Conservation (phyloP, 2,888 invertebrate genomes). For the Pseudolycoriella hygida region DNA sequence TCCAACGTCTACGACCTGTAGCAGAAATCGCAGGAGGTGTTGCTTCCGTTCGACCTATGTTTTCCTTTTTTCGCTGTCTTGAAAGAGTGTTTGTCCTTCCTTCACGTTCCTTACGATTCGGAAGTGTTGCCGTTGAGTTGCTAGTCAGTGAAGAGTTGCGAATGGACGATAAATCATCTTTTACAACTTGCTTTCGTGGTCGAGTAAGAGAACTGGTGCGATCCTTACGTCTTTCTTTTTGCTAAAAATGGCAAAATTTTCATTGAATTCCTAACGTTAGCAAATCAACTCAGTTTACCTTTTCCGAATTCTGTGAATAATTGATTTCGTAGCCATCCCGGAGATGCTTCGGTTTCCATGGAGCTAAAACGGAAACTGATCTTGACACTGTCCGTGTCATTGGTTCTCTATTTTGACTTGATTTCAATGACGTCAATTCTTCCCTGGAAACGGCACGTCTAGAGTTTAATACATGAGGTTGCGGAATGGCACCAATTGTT, state of each 20-base stretch:
- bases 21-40: not conserved
- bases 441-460: slow-evolving; percentile 41
- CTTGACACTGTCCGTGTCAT: slow-evolving; percentile 55
- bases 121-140: slow-evolving; percentile 19
- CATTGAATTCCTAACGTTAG: not conserved
- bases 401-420: slow-evolving; percentile 19
- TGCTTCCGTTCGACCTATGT: not conserved
- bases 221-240: not conserved
- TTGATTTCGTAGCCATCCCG: slow-evolving; percentile 60
- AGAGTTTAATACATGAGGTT: slow-evolving; percentile 37
- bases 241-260: not conserved
- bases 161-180: slow-evolving; percentile 20
- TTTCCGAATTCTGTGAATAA: slow-evolving; percentile 42
- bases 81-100: not conserved
- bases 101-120: not conserved
- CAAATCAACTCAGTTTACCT: slow-evolving; percentile 15
- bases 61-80: not conserved
- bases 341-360: slow-evolving; percentile 63
- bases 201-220: not conserved
- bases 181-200: not conserved
- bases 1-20: slow-evolving; percentile 2
- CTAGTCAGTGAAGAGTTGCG: slow-evolving; percentile 19
- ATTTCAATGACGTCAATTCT: slow-evolving; percentile 35
- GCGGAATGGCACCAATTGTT: slow-evolving; percentile 75
- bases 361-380: slow-evolving; percentile 68